Conservation (phyloP, 2,797 vertebrate species). For the Tokudaia muenninki region DNA sequence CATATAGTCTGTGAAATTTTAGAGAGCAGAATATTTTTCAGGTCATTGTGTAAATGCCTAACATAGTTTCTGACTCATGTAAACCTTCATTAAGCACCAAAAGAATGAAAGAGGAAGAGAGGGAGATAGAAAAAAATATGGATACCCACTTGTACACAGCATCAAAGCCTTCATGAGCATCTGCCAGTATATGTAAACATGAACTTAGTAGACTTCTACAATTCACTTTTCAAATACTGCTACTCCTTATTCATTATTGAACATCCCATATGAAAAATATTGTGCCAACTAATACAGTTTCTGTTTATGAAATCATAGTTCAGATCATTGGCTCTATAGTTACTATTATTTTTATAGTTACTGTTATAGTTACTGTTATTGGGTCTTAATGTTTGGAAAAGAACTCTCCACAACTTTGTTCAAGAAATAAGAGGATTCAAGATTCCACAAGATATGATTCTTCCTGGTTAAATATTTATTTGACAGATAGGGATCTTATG, state of each 20-base stretch:
- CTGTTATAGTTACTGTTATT: background rate
- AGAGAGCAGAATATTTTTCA: background rate
- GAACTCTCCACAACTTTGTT: background rate
- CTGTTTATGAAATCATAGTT: background rate
- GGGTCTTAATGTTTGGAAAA: background rate
- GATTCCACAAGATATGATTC: background rate
- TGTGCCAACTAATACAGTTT: background rate
- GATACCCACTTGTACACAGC: background rate
- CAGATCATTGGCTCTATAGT: background rate
- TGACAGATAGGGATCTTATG: background rate
- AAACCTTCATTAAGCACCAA: background rate
- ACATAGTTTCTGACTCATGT: background rate
- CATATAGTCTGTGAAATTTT: background rate
- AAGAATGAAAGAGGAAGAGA: background rate
- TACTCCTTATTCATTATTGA: background rate
- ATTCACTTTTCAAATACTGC: background rate
- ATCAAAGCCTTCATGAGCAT: background rate
- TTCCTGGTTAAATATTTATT: background rate
- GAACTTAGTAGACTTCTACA: background rate
- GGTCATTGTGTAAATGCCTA: background rate
- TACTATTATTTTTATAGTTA: background rate
- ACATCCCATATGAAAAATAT: background rate
- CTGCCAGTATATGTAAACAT: background rate
- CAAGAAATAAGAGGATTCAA: conserved; percentile 11
- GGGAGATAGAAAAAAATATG: background rate